phyloP scores from a whole-genome alignment of 37 sponge, comb jelly and placozoan species.

The Petrosia ficiformis region DNA sequence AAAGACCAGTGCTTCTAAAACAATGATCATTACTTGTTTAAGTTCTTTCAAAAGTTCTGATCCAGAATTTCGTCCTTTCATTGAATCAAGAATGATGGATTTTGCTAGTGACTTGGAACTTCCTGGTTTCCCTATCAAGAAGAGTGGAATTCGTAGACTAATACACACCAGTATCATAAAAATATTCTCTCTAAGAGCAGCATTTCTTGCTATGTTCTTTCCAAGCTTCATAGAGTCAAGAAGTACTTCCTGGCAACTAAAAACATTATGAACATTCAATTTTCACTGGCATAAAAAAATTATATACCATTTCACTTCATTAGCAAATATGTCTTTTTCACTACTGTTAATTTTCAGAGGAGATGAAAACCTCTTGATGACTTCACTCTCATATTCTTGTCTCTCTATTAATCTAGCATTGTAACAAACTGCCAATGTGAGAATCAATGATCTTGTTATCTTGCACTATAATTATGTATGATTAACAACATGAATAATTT shows the following conservation, averaged over 20 bases:
- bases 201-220: constrained; percentile 57
- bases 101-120: constrained; percentile 81
- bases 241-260: constrained; percentile 55
- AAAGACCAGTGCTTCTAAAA: too few relatives aligned
- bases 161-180: constrained; percentile 82
- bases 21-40: too few relatives aligned
- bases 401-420: constrained; percentile 39
- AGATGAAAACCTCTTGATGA: too few relatives aligned
- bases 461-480: neutral
- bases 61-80: constrained; percentile 47
- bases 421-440: constrained; percentile 46
- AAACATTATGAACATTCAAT: too few relatives aligned
- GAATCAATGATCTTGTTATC: constrained; percentile 18
- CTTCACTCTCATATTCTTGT: constrained; percentile 43
- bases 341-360: too few relatives aligned
- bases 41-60: constrained; percentile 22
- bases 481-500: neutral
- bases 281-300: too few relatives aligned
- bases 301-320: constrained; percentile 10
- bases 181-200: constrained; percentile 71
- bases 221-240: constrained; percentile 58
- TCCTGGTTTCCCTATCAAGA: constrained; percentile 75
- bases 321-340: too few relatives aligned
- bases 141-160: constrained; percentile 67
- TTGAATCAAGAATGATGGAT: constrained; percentile 39